Conservation (phyloP, 2,113 vertebrate genomes). For the Irena cyanogastra region DNA sequence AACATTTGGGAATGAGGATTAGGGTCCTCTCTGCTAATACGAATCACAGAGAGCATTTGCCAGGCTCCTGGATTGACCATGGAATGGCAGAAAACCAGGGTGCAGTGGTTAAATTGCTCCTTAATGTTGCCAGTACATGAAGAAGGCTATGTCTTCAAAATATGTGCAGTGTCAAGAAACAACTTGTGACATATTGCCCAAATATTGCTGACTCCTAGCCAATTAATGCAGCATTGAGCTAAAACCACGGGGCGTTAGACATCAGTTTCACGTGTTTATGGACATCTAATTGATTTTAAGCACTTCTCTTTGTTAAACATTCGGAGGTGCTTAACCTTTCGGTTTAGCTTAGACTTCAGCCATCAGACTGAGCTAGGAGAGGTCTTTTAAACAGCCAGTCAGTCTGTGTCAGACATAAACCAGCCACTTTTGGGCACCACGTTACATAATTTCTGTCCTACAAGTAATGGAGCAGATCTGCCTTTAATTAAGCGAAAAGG, state of each 20-base stretch:
- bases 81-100: background rate
- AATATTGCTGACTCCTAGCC: background rate
- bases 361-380: background rate
- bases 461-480: background rate
- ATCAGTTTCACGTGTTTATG: background rate
- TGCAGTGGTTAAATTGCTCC: background rate
- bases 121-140: rapidly evolving
- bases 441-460: background rate
- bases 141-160: background rate
- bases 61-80: background rate
- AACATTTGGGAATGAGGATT: background rate
- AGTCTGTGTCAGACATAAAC: background rate
- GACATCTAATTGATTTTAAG: conserved; percentile 11
- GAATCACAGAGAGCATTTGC: background rate
- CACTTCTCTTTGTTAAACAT: conserved; percentile 39
- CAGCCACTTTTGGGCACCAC: background rate
- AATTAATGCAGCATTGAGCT: background rate
- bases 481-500: conserved; percentile 45
- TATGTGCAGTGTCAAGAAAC: background rate
- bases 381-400: background rate
- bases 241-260: background rate
- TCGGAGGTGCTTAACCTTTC: conserved; percentile 5
- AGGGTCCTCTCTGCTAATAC: background rate
- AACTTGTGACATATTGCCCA: background rate
- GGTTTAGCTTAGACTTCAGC: background rate